Conservation (phyloP, 2,797 vertebrate species). For the Hippoglossus hippoglossus region DNA sequence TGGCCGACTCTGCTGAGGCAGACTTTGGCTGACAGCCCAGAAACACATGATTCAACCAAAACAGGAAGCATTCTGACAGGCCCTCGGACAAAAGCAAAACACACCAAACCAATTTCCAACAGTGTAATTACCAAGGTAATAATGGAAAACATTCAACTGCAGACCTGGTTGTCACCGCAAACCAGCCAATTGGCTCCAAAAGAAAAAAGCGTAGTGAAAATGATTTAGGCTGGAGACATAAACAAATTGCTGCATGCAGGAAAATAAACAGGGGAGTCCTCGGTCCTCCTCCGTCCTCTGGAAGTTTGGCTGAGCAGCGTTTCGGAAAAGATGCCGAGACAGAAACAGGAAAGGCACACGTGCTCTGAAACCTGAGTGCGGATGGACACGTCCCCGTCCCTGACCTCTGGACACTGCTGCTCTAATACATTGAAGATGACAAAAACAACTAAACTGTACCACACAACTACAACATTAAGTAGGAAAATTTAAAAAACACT, state of each 20-base stretch:
- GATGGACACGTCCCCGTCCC: constrained; percentile 16
- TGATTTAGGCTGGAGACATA: neutral
- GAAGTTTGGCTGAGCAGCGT: constrained; percentile 26
- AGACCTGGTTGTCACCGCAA: constrained; percentile 17
- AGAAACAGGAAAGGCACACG: constrained; percentile 63
- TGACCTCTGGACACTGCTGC: constrained; percentile 16
- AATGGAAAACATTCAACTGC: constrained; percentile 10
- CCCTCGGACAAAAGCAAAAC: constrained; percentile 30
- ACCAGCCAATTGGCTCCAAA: constrained; percentile 1
- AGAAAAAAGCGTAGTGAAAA: neutral
- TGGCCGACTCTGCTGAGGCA: constrained; percentile 15
- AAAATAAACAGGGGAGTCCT: constrained; percentile 42
- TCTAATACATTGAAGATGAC: constrained; percentile 6
- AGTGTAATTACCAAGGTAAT: constrained; percentile 29
- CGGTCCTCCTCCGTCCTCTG: constrained; percentile 13
- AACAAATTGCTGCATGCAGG: constrained; percentile 1
- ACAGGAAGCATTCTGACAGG: constrained; percentile 57
- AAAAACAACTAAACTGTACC: neutral
- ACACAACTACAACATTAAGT: neutral
- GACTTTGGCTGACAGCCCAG: constrained; percentile 41
- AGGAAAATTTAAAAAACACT: too few relatives aligned
- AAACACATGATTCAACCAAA: constrained; percentile 53
- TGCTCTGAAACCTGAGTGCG: constrained; percentile 42
- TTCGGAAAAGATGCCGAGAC: constrained; percentile 47
- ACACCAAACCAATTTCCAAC: constrained; percentile 18